Evolutionary conservation across 2,797 vertebrate species (phyloP).

Genomic region (Brachyrhaphis roseni): DNA sequence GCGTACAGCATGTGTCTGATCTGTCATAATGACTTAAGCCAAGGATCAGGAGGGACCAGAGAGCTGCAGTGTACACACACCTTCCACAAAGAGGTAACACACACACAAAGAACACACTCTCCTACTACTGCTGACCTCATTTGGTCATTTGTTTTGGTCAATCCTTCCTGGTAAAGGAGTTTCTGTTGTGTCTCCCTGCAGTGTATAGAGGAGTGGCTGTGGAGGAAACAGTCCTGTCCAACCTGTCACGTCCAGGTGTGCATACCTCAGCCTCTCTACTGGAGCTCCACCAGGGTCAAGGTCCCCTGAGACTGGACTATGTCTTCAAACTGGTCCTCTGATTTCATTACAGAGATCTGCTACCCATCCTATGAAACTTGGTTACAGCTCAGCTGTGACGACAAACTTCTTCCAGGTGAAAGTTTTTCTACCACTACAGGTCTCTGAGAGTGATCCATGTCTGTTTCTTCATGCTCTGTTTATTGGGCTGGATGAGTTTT

Average conservation of each 20-base stretch:
- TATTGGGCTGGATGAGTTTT: neutral
- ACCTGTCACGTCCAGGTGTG: conserved; percentile 66
- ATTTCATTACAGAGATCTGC: neutral
- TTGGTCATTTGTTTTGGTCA: neutral
- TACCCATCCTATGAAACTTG: neutral
- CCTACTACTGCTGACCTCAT: neutral
- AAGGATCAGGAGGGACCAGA: conserved; percentile 57
- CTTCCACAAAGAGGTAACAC: conserved; percentile 71
- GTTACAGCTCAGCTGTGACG: neutral
- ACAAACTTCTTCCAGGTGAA: neutral
- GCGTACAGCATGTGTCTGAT: conserved; percentile 74
- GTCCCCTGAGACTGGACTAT: conserved; percentile 53
- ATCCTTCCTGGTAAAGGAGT: neutral
- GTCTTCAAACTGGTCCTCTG: neutral
- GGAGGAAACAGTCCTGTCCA: conserved; percentile 75
- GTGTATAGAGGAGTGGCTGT: conserved; percentile 78
- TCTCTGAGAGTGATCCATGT: neutral
- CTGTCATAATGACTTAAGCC: conserved; percentile 72
- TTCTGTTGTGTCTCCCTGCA: conserved; percentile 31
- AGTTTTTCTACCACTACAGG: neutral
- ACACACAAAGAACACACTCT: too few species aligned
- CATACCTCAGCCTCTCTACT: conserved; percentile 66
- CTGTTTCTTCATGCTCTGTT: neutral
- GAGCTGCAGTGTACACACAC: conserved; percentile 77
- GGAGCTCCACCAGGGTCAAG: conserved; percentile 67